These are phyloP conservation scores for Sebastes vulpes DNA, from an alignment of 2,797 vertebrate species.

Conservation along the genomic window DNA sequence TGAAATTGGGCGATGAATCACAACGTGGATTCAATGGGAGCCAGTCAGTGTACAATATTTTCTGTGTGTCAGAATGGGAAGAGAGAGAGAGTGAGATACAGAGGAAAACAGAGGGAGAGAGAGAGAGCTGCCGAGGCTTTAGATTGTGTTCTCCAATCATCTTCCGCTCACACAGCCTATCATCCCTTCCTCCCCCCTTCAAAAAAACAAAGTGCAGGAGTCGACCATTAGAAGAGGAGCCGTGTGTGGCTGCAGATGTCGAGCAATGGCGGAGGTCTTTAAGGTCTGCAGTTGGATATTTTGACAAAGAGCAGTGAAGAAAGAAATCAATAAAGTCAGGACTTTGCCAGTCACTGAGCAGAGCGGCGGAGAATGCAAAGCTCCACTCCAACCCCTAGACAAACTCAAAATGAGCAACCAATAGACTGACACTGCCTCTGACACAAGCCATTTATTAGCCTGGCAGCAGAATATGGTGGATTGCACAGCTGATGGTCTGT, in stretches of 20 bases:
- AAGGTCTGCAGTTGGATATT: slow-evolving; percentile 94
- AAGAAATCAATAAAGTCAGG: slow-evolving; percentile 98
- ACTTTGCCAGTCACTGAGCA: slow-evolving; percentile 87
- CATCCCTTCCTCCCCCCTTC: slow-evolving; percentile 65
- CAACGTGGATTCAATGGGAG: slow-evolving; percentile 97
- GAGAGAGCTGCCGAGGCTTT: slow-evolving; percentile 89
- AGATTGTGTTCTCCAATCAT: slow-evolving; percentile 90
- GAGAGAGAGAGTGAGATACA: slow-evolving; percentile 88
- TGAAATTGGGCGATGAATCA: slow-evolving; percentile 99
- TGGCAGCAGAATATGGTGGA: slow-evolving; percentile 86
- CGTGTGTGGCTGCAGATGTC: slow-evolving; percentile 76
- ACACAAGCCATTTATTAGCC: slow-evolving; percentile 95
- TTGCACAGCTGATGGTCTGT: slow-evolving; percentile 85
- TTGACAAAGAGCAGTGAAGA: slow-evolving; percentile 96
- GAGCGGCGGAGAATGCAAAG: slow-evolving; percentile 83
- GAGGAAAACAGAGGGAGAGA: slow-evolving; percentile 82
- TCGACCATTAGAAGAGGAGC: slow-evolving; percentile 60
- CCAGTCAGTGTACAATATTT: slow-evolving; percentile 99
- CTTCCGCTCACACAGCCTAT: slow-evolving; percentile 73
- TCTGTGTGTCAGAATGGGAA: slow-evolving; percentile 97
- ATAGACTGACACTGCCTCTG: slow-evolving; percentile 92
- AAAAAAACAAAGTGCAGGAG: slow-evolving; percentile 75
- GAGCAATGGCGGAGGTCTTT: slow-evolving; percentile 93
- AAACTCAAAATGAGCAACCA: slow-evolving; percentile 94
- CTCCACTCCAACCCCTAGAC: slow-evolving; percentile 89